Percentiles rank a stretch among this genome's conserved stretches.
Evolutionary conservation across 2,113 vertebrate genomes (phyloP).

Genomic region (Notarius lentiginosus): DNA sequence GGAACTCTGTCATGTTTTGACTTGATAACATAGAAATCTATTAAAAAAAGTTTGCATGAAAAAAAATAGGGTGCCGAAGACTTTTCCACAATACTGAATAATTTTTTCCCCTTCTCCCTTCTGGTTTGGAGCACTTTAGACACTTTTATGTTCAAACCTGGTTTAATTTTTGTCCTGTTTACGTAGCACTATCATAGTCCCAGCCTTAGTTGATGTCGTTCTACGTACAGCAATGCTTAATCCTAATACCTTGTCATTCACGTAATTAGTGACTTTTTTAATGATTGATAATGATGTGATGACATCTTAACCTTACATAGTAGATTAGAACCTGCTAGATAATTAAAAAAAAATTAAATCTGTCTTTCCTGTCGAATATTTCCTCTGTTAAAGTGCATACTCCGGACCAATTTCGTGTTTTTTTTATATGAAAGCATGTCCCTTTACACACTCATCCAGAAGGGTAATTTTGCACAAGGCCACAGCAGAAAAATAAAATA

Average conservation of each 20-base stretch:
- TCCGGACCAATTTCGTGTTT: too few relatives aligned
- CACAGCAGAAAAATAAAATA: too few relatives aligned
- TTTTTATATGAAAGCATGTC: too few relatives aligned
- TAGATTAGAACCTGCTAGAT: background rate
- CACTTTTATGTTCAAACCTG: background rate
- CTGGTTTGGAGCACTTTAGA: background rate
- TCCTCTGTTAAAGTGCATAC: background rate
- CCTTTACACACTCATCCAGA: too few relatives aligned
- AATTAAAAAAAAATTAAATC: background rate
- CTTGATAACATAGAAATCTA: too few relatives aligned
- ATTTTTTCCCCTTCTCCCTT: too few relatives aligned
- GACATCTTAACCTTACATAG: background rate
- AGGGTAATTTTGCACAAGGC: too few relatives aligned
- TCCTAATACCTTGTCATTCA: background rate
- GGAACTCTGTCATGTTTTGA: too few relatives aligned
- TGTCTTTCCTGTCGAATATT: background rate
- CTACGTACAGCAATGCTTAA: background rate
- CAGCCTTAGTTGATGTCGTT: background rate
- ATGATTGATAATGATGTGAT: background rate
- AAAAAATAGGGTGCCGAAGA: too few relatives aligned
- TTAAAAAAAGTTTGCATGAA: too few relatives aligned
- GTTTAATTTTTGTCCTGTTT: background rate
- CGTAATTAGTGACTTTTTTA: background rate
- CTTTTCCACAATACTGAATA: too few relatives aligned
- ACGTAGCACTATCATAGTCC: background rate